A percentile compares a stretch with the other conserved stretches of the same genome.
Evolutionary conservation across 2,113 vertebrate species (phyloP).

Genomic region (Rana temporaria): DNA sequence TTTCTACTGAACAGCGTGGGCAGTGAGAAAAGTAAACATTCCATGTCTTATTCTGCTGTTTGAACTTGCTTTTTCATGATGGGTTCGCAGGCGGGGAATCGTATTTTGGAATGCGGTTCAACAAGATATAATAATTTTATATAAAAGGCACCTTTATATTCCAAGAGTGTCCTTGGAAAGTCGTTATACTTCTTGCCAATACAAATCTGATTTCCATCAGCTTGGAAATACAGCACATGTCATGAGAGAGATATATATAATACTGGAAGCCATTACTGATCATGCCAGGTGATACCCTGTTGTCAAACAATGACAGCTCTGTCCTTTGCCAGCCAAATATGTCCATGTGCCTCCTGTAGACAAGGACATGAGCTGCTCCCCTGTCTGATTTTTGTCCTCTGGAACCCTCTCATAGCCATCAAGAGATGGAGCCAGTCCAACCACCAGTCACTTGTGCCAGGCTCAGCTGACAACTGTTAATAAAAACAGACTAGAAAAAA

Average conservation of each 20-base stretch:
- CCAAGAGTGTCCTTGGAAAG: too few relatives aligned
- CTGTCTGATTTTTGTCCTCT: neutral
- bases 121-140: too few relatives aligned
- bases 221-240: neutral
- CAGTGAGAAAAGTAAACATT: too few relatives aligned
- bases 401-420: neutral
- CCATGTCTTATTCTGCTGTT: too few relatives aligned
- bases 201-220: neutral
- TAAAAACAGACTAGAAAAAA: neutral
- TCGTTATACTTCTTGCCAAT: neutral
- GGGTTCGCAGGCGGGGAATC: too few relatives aligned
- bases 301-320: neutral
- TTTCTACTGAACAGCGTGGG: too few relatives aligned
- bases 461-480: conserved; percentile 1
- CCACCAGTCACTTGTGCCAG: neutral
- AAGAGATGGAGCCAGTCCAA: neutral
- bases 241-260: neutral
- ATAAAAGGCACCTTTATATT: too few relatives aligned
- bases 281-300: neutral
- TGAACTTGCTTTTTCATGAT: too few relatives aligned
- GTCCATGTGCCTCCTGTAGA: neutral
- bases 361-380: neutral
- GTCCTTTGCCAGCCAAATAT: neutral
- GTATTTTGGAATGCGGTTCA: too few relatives aligned
- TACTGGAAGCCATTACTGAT: neutral